phyloP scores from a whole-genome alignment of 2,797 vertebrate genomes.

The Clarias laeviceps region DNA sequence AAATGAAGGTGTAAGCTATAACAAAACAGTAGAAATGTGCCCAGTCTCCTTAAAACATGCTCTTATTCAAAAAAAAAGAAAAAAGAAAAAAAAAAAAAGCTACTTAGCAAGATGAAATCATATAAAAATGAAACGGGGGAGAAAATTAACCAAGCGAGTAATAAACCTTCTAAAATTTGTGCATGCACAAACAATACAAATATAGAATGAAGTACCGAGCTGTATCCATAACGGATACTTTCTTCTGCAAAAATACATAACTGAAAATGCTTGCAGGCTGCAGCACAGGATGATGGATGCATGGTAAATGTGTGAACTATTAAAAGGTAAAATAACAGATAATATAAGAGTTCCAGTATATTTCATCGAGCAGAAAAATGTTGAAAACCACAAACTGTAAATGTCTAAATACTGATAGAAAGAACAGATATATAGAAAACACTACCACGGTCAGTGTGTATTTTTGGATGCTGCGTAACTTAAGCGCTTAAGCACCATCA shows the following conservation, averaged over 20 bases:
- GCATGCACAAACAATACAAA: slow-evolving; percentile 31
- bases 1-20: slow-evolving; percentile 34
- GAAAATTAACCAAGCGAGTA: slow-evolving; percentile 14
- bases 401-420: background rate
- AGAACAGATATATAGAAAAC: slow-evolving; percentile 12
- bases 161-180: slow-evolving; percentile 24
- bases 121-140: background rate
- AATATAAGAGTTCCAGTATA: background rate
- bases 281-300: background rate
- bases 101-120: slow-evolving; percentile 29
- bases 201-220: background rate
- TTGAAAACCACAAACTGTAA: slow-evolving; percentile 8
- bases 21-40: slow-evolving; percentile 39
- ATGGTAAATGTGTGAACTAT: background rate
- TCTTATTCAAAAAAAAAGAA: background rate
- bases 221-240: background rate
- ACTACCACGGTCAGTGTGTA: slow-evolving; percentile 13
- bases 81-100: background rate
- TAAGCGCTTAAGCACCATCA: slow-evolving; percentile 51
- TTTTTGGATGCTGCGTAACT: slow-evolving; percentile 30
- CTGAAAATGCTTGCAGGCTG: slow-evolving; percentile 21
- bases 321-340: background rate
- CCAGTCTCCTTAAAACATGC: slow-evolving; percentile 42
- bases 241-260: slow-evolving; percentile 16
- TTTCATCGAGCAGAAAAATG: background rate